Evolutionary conservation across 2,888 invertebrate species (phyloP), one percentile per base, ranked within the genome.

Genomic region (Automeris io): DNA sequence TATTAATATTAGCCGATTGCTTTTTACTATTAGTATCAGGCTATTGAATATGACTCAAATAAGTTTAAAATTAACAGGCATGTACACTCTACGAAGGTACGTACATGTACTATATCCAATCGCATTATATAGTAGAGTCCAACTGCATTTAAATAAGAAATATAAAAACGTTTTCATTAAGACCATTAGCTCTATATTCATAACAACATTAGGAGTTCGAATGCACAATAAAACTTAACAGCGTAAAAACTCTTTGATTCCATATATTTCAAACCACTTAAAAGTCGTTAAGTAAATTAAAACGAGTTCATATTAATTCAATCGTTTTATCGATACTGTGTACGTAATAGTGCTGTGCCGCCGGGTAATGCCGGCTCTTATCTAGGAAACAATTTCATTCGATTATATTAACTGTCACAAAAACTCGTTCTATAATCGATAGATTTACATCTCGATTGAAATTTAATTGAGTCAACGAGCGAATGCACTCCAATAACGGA

Each of bases 391-490:
- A 69, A 69, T 71, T 56, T 69, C 58, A 68, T 61, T 63, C 49
- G 63, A 71, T 72, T 69, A 67, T 61, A 65, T 65, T 62, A 66
- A 66, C 58, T 67, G 63, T 59, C 56, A 69, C 65, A 71, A 71
- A 77, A 78, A 79, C 78, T 66, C 51, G 75, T 70, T 75, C 61
- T 59, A 63, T 63, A 70, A 67, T 61, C 63, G 57, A 65, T 71
- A 73, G 75, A 79, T 79, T 76, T 74, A 81, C 76, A 77, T 79
- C 70, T 72, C 70, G 76, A 79, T 80, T 74, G 73, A 74, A 73
- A 78, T 78, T 80, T 80, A 82, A 82, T 82, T 73, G 77, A 77
- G 63, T 64, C 67, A 80, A 77, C 74, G 74, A 73, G 72, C 70
- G 67, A 76, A 63, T 81, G 80, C 82, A 82, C 79, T 81, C 69